A percentile compares a stretch with the other conserved stretches of the same genome.
These are phyloP conservation scores for Nyctibius grandis DNA, from an alignment of 2,797 vertebrate species.

Conservation along the genomic window DNA sequence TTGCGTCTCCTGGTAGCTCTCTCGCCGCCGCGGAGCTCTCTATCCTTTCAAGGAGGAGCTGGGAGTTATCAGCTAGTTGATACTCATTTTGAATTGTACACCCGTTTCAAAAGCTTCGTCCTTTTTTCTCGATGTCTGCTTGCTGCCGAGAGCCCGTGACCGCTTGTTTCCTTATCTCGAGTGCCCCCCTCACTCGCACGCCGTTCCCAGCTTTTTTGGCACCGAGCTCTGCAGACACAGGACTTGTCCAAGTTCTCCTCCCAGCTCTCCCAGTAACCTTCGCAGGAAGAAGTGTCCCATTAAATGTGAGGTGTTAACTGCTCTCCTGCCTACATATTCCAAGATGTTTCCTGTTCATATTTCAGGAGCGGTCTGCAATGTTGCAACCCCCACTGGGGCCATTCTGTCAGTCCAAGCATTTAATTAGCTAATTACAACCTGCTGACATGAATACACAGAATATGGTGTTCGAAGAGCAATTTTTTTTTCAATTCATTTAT, in stretches of 20 bases:
- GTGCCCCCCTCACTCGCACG: fast-evolving
- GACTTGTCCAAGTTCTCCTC: constrained; percentile 5
- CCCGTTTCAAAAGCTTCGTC: background rate
- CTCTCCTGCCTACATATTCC: constrained; percentile 58
- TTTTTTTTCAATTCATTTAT: constrained; percentile 73
- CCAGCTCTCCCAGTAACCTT: constrained; percentile 45
- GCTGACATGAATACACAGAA: constrained; percentile 73
- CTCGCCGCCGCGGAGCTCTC: fast-evolving
- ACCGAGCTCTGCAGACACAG: background rate
- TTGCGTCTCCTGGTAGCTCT: background rate
- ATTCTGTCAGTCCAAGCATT: constrained; percentile 73
- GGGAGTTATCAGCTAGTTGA: background rate
- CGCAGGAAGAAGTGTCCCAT: constrained; percentile 53
- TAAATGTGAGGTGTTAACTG: constrained; percentile 49
- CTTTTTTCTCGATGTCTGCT: background rate
- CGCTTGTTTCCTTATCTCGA: background rate
- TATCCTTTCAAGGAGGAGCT: background rate
- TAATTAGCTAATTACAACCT: constrained; percentile 80
- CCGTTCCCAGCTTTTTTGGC: background rate
- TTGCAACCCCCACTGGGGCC: constrained; percentile 61
- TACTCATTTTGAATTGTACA: background rate
- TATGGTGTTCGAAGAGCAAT: constrained; percentile 56
- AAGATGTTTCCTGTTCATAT: constrained; percentile 67
- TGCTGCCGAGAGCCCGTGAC: background rate
- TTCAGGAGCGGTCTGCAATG: constrained; percentile 51